Base-by-base conservation (phyloP, 2,113 vertebrate species). In the Odontophorus gujanensis region DNA sequence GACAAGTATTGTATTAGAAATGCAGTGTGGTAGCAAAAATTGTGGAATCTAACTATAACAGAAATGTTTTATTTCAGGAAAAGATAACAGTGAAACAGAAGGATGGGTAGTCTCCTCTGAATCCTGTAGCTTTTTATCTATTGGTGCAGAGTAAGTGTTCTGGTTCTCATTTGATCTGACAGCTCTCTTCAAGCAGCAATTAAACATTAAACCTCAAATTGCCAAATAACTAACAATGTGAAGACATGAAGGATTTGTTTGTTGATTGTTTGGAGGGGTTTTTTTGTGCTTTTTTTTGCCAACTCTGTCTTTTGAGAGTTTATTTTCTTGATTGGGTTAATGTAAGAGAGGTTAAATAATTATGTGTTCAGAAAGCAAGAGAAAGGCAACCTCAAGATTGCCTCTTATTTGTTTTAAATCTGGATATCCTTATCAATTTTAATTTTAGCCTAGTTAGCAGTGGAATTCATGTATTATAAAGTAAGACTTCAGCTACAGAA, bases 91-190 rank as follows among this genome's bases (percentile, higher is more conserved):
- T 91, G 98, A 99, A 96, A 99, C 99, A 1, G 99, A 99, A 97
- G 99, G 99, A 68, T 99, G 99, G 99, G 99, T 99, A 24, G 98
- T 99, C 72, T 99, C 99, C 28, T 99, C 99, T 16, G 99, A 99
- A 97, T 99, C 99, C 45, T 99, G 99, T 92, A 99, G 99, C 96
- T 99, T 99, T 97, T 98, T 99, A 97, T 99, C 99, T 86, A 99
- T 99, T 17, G 99, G 99, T 77, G 99, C 99, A 79, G 98, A 98
- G 99, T 99, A 97, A 98, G 97, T 98, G 93, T 22, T 40, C 59
- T 8, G 17, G 73, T 58, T 90, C 83, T 81, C 32, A 34, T 86
- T 42, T 80, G 20, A 43, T 87, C 26, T 76, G 67, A 88, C 89
- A 79, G 45, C 16, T 88, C 58, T 79, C 45, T 24, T 80, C 32